Evolutionary conservation across 2,888 invertebrate genomes (phyloP).

Genomic region (Pteria penguin): DNA sequence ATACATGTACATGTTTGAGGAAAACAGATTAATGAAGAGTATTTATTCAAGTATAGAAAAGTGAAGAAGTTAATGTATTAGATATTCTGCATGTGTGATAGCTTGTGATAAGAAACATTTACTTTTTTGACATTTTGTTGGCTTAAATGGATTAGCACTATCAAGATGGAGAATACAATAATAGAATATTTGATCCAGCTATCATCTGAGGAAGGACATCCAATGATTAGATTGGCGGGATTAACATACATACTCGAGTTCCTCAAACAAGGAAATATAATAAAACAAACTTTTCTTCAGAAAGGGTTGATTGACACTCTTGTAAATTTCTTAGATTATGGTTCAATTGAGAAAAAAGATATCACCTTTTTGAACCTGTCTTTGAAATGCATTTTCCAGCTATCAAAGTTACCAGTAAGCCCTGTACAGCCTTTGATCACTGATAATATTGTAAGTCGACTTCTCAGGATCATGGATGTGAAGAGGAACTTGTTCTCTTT

Average conservation of each 20-base stretch:
- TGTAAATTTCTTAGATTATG: slow-evolving; percentile 46
- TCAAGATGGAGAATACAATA: not conserved
- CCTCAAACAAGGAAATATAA: slow-evolving; percentile 38
- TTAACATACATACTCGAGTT: slow-evolving; percentile 51
- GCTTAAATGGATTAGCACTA: no score
- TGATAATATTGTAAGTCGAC: slow-evolving; percentile 40
- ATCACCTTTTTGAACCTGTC: slow-evolving; percentile 25
- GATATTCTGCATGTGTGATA: no score
- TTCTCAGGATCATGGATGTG: slow-evolving; percentile 49
- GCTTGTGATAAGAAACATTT: no score
- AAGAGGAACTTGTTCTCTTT: slow-evolving; percentile 43
- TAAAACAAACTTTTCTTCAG: slow-evolving; percentile 41
- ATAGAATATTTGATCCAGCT: not conserved
- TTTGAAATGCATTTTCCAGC: slow-evolving; percentile 42
- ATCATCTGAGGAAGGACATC: slow-evolving; percentile 1
- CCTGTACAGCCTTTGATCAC: slow-evolving; percentile 46
- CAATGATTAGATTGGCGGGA: slow-evolving; percentile 48
- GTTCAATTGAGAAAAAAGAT: slow-evolving; percentile 21
- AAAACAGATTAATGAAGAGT: no score
- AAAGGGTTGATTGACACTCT: slow-evolving; percentile 46
- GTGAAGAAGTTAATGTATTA: no score
- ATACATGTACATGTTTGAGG: no score
- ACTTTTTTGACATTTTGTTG: no score
- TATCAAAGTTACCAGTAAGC: slow-evolving; percentile 50
- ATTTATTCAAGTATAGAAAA: no score